Conservation (phyloP, 2,797 vertebrate species). For the Rhabdomys pumilio region DNA sequence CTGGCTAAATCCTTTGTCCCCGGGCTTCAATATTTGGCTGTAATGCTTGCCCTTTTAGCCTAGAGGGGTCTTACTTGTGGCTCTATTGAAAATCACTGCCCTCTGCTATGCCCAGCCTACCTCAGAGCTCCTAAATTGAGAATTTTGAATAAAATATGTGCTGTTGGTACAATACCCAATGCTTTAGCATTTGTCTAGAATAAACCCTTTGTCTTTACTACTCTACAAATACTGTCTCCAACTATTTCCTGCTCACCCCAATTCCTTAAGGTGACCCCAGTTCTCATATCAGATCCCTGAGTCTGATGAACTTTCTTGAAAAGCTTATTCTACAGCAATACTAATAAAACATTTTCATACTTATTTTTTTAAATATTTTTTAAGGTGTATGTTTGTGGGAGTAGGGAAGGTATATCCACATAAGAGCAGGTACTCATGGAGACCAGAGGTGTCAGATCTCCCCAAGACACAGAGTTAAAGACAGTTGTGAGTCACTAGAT, state of each 20-base stretch:
- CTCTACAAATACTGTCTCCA: background rate
- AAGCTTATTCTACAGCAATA: background rate
- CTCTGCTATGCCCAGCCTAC: background rate
- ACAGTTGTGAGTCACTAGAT: background rate
- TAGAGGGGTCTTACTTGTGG: no score
- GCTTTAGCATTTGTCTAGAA: background rate
- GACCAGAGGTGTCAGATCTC: background rate
- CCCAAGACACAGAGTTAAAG: background rate
- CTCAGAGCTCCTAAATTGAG: background rate
- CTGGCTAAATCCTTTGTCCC: background rate
- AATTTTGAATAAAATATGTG: background rate
- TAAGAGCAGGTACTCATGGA: background rate
- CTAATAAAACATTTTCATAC: background rate
- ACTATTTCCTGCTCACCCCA: background rate
- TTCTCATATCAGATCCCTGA: background rate
- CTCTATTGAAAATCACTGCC: background rate
- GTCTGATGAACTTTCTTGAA: background rate
- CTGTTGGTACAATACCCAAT: background rate
- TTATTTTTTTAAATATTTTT: background rate
- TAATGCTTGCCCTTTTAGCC: background rate
- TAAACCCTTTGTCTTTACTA: background rate
- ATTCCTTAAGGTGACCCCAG: background rate
- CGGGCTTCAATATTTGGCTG: background rate
- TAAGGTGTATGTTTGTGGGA: background rate
- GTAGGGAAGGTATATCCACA: background rate